These are phyloP conservation scores for Rattus norvegicus DNA, from an alignment of 2,113 vertebrate species.

Conservation along the genomic window DNA sequence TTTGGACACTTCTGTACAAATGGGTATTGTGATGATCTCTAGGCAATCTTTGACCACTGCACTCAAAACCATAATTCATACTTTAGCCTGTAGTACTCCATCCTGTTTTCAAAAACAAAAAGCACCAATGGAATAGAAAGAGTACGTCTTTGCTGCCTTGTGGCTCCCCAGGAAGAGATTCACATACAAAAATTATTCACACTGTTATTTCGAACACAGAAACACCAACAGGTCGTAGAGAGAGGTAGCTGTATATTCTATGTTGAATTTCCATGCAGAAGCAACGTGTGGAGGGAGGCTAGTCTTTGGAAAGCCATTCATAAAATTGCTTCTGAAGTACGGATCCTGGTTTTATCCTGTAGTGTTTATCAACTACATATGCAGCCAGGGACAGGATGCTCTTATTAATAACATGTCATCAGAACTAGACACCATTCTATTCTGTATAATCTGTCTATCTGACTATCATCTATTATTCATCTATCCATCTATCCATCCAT, in stretches of 20 bases:
- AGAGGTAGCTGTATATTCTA: neutral
- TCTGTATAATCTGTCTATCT: neutral
- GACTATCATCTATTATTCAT: neutral
- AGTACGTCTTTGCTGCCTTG: neutral
- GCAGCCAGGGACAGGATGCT: neutral
- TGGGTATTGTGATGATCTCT: constrained; percentile 24
- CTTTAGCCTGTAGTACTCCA: neutral
- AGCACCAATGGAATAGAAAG: constrained; percentile 17
- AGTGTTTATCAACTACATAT: neutral
- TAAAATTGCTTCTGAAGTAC: neutral
- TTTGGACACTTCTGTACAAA: constrained; percentile 44
- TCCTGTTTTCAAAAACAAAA: constrained; percentile 36
- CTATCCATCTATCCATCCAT: neutral
- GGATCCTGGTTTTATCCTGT: neutral
- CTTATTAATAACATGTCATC: neutral
- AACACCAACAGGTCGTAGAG: neutral
- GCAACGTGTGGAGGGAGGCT: neutral
- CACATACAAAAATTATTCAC: neutral
- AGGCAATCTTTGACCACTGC: constrained; percentile 23
- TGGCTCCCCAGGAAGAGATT: constrained; percentile 47
- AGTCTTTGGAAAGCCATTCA: neutral
- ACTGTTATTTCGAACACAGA: constrained; percentile 42
- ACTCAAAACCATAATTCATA: constrained; percentile 66
- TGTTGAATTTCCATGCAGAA: neutral
- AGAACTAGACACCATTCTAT: neutral